phyloP scores from a whole-genome alignment of 2,113 vertebrate species.

The Saguinus midas region DNA sequence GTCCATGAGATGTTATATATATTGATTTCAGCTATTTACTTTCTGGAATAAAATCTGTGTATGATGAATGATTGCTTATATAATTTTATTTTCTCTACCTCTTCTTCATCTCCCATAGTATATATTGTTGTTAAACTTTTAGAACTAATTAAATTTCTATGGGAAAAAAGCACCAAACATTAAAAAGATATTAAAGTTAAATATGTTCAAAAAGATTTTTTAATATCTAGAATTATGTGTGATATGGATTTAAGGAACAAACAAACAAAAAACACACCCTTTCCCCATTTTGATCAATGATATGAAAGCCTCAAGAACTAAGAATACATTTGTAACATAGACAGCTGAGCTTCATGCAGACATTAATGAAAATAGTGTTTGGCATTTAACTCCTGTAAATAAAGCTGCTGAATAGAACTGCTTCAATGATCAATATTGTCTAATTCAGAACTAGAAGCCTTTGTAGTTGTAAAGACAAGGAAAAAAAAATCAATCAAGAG shows the following conservation, averaged over 20 bases:
- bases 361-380: slow-evolving; percentile 56
- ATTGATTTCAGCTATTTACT: not conserved
- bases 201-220: not conserved
- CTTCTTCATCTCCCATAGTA: not conserved
- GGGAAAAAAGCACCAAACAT: not conserved
- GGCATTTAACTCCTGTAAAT: slow-evolving; percentile 55
- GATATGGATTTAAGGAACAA: not conserved
- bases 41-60: not conserved
- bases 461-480: slow-evolving; percentile 54
- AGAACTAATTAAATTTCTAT: slow-evolving; percentile 19
- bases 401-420: slow-evolving; percentile 47
- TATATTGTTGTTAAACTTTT: not conserved
- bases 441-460: slow-evolving; percentile 35
- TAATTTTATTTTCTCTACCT: not conserved
- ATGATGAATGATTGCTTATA: not conserved
- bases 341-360: slow-evolving; percentile 20
- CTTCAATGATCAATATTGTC: slow-evolving; percentile 42
- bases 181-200: slow-evolving; percentile 21
- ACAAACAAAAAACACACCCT: not conserved
- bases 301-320: slow-evolving; percentile 46
- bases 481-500: slow-evolving; percentile 43
- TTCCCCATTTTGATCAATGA: slow-evolving; percentile 17
- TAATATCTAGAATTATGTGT: not conserved
- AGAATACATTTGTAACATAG: slow-evolving; percentile 18
- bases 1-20: not conserved